These are phyloP conservation scores for Etheostoma perlongum DNA, from an alignment of 2,797 vertebrate species.

Conservation along the genomic window DNA sequence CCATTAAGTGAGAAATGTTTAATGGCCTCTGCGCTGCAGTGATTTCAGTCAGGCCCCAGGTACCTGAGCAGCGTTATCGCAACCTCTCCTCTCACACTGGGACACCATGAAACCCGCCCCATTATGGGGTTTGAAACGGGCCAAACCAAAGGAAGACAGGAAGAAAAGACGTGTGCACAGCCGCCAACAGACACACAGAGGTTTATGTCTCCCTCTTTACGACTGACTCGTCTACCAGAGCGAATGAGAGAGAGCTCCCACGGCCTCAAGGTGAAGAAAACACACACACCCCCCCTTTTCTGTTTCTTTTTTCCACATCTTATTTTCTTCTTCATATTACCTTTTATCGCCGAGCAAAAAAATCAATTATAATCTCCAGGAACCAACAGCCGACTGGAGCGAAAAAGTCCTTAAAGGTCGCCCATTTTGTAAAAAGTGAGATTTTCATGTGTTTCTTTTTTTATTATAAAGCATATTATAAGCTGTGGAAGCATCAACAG, in stretches of 20 bases:
- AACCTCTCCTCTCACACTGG: slow-evolving; percentile 6
- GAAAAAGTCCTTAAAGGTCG: too few relatives aligned
- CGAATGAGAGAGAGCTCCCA: neutral
- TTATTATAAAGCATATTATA: too few relatives aligned
- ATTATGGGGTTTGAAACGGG: too few relatives aligned
- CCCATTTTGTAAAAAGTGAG: too few relatives aligned
- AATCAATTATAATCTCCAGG: slow-evolving; percentile 38
- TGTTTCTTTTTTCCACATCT: neutral
- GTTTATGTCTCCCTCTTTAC: too few relatives aligned
- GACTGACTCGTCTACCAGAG: too few relatives aligned
- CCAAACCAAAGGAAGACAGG: neutral
- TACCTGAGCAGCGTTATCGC: slow-evolving; percentile 32
- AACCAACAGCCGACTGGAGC: neutral
- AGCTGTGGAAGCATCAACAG: too few relatives aligned
- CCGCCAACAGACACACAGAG: too few relatives aligned
- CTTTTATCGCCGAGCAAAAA: slow-evolving; percentile 21
- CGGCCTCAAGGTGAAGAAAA: slow-evolving; percentile 14
- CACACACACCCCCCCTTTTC: too few relatives aligned
- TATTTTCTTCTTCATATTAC: slow-evolving; percentile 22
- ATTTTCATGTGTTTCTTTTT: too few relatives aligned
- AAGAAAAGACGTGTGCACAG: neutral
- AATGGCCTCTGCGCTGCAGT: slow-evolving; percentile 37
- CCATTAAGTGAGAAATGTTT: slow-evolving; percentile 42
- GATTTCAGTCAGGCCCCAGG: slow-evolving; percentile 48
- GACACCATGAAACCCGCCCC: neutral